Conservation (phyloP, 2,888 invertebrate genomes). For the Xanthorhoe spadicearia region DNA sequence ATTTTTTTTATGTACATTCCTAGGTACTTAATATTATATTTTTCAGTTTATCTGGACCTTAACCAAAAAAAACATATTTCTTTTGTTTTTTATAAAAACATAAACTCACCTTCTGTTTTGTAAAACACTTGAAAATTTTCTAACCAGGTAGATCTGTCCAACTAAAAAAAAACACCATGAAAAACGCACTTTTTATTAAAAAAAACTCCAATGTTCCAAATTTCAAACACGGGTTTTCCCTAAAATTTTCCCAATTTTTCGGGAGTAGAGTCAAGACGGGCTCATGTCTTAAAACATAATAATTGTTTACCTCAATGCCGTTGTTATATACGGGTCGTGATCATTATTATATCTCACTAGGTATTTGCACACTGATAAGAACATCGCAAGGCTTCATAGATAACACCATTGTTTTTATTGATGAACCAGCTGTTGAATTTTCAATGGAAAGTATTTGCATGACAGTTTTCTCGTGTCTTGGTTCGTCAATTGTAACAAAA, state of each 20-base stretch:
- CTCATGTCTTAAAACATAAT: slow-evolving; percentile 7
- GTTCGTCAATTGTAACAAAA: neutral
- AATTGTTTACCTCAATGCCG: slow-evolving; percentile 1
- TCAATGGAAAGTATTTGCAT: slow-evolving; percentile 6
- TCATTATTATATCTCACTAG: slow-evolving; percentile 11
- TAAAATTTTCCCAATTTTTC: neutral
- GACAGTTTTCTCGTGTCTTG: slow-evolving; percentile 1
- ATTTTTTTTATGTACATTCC: too few relatives aligned
- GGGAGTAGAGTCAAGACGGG: neutral
- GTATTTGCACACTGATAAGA: slow-evolving; percentile 31
- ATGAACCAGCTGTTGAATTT: slow-evolving; percentile 9
- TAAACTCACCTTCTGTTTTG: too few relatives aligned
- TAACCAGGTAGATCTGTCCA: too few relatives aligned
- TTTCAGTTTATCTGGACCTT: too few relatives aligned
- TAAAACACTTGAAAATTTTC: too few relatives aligned
- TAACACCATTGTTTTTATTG: slow-evolving; percentile 29
- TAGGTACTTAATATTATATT: too few relatives aligned
- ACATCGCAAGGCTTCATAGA: slow-evolving; percentile 34
- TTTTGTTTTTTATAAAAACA: too few relatives aligned
- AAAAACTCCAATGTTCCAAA: neutral
- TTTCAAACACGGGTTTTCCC: neutral
- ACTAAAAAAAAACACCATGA: neutral
- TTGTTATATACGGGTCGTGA: slow-evolving; percentile 29
- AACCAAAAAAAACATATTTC: too few relatives aligned
- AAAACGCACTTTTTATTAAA: neutral